Evolutionary conservation across 2,888 invertebrate species (phyloP), one percentile per base, ranked within the genome.

Genomic region (Sepioteuthis lessoniana): DNA sequence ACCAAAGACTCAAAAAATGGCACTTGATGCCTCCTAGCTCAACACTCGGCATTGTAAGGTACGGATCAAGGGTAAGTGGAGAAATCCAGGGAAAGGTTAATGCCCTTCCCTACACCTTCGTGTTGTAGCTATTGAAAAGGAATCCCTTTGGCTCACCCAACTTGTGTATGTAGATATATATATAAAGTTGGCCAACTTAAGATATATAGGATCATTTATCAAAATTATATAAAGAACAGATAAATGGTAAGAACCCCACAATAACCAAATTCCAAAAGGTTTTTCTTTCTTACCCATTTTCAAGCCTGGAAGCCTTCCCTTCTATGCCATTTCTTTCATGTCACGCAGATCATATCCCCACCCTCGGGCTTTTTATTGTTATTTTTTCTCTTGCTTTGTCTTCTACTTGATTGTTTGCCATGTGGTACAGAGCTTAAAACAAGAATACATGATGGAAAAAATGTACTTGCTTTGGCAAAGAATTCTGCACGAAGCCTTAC

Each of bases 391-490:
- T n/a, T 35, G 13, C n/a, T n/a, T 35, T n/a, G n/a, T 76, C 76
- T 76, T 76, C 19, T n/a, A 16, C 76, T 76, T 76, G 76, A 35
- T 35, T 76, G n/a, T n/a, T 25, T 76, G 76, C 76, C 76, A 76
- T 76, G 76, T 76, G 76, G n/a, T 13, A n/a, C n/a, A n/a, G n/a
- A 13, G 19, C 76, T 35, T 35, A 55, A 55, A 55, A 50, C 19
- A 50, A 55, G 60, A 76, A 76, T 19, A 76, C n/a, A 76, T 76
- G n/a, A 76, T 76, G 76, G n/a, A 76, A 76, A 76, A 76, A 76
- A n/a, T n/a, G 76, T 19, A n/a, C 76, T 76, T 76, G n/a, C 76
- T 76, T 13, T 35, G 35, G 16, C 31, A 16, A 76, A n/a, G 76
- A 76, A 76, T 35, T 35, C 76, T 76, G 76, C n/a, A n/a, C 10